Evolutionary conservation across 2,888 invertebrate species (phyloP).

Genomic region (Macroteleia sp.): DNA sequence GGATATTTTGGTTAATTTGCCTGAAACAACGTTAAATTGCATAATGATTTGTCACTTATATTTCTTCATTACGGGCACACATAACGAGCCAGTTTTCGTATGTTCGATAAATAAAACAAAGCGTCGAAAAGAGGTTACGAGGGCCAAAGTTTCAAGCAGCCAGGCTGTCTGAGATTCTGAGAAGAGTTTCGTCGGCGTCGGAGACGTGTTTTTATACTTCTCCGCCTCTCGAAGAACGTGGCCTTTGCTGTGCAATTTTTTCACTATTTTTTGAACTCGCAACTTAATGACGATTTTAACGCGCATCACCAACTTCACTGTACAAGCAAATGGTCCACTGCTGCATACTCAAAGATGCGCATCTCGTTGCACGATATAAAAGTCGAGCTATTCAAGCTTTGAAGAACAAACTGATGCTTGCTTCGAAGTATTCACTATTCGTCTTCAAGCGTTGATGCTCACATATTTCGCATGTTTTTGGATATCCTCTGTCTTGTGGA

Average conservation of each 20-base stretch:
- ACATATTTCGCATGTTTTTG: conserved; percentile 64
- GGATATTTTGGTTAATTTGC: no score
- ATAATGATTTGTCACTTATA: conserved; percentile 52
- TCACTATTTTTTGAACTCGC: conserved; percentile 58
- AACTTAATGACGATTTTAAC: conserved; percentile 65
- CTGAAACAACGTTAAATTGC: conserved; percentile 23
- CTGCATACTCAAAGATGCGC: conserved; percentile 44
- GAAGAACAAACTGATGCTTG: conserved; percentile 37
- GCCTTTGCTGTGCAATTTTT: conserved; percentile 63
- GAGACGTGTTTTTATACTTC: conserved; percentile 76
- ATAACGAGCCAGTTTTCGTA: conserved; percentile 57
- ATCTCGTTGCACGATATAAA: conserved; percentile 51
- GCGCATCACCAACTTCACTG: conserved; percentile 60
- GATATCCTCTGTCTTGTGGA: conserved; percentile 58
- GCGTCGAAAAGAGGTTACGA: conserved; percentile 59
- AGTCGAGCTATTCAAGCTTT: conserved; percentile 48
- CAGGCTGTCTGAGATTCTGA: conserved; percentile 73
- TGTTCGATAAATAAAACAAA: conserved; percentile 68
- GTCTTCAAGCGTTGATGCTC: conserved; percentile 54
- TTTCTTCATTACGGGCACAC: conserved; percentile 12
- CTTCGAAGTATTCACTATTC: conserved; percentile 32
- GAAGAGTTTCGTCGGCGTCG: conserved; percentile 76
- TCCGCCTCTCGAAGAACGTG: conserved; percentile 54
- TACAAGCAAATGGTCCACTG: conserved; percentile 48
- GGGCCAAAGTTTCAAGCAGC: conserved; percentile 60